These are phyloP conservation scores for Cheilosia vernalis DNA, from an alignment of 2,888 invertebrate species.

Conservation along the genomic window DNA sequence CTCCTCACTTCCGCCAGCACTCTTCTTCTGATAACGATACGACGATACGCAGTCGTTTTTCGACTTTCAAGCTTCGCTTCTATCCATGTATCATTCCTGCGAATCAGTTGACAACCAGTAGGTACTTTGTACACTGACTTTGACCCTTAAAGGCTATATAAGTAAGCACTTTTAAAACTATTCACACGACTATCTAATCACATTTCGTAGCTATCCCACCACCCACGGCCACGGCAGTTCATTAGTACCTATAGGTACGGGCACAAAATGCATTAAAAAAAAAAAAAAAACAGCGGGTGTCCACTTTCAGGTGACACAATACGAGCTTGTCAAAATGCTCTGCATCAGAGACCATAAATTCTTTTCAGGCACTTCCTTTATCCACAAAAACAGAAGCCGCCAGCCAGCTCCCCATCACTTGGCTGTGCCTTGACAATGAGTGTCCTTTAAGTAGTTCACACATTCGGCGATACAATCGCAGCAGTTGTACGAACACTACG, in stretches of 20 bases:
- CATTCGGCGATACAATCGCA: conserved; percentile 9
- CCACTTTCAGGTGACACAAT: conserved; percentile 15
- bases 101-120: no score
- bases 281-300: neutral
- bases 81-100: no score
- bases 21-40: no score
- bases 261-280: neutral
- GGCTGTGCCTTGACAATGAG: conserved; percentile 16
- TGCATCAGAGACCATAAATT: conserved; percentile 15
- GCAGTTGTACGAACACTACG: neutral
- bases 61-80: no score
- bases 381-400: conserved; percentile 3
- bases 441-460: conserved; percentile 40
- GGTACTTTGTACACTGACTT: no score
- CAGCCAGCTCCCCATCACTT: neutral
- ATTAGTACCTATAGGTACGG: neutral
- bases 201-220: neutral
- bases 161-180: neutral
- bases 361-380: conserved; percentile 9
- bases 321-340: conserved; percentile 4
- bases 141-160: no score
- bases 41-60: no score
- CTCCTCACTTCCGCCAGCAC: no score
- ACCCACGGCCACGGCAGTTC: no score
- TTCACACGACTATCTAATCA: no score